phyloP scores from a whole-genome alignment of 2,888 invertebrate species.

The Thereva unica region DNA sequence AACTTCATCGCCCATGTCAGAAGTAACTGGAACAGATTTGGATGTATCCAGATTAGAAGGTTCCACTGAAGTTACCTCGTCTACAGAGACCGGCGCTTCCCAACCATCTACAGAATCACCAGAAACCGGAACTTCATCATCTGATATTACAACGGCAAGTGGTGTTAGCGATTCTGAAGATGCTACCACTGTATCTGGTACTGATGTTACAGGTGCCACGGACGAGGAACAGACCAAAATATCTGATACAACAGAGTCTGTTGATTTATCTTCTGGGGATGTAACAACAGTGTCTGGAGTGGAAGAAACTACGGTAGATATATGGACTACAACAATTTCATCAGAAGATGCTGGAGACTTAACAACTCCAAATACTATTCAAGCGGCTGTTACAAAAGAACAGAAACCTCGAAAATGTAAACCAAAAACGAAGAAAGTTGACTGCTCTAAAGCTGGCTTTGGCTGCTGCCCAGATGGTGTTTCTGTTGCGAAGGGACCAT shows the following conservation, averaged over 20 bases:
- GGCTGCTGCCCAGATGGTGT: slow-evolving; percentile 86
- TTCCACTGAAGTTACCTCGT: slow-evolving; percentile 12
- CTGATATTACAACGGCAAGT: slow-evolving; percentile 30
- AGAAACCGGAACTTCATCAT: slow-evolving; percentile 12
- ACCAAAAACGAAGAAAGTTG: slow-evolving; percentile 54
- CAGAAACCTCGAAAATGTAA: slow-evolving; percentile 64
- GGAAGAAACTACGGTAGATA: slow-evolving; percentile 51
- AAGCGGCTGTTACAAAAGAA: slow-evolving; percentile 60
- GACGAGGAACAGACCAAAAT: neutral
- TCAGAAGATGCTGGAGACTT: slow-evolving; percentile 51
- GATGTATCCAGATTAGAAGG: neutral
- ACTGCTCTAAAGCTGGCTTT: slow-evolving; percentile 69
- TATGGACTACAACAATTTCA: slow-evolving; percentile 51
- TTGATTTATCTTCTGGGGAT: slow-evolving; percentile 27
- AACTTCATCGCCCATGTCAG: no score
- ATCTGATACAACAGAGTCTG: slow-evolving; percentile 35
- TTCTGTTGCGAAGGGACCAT: slow-evolving; percentile 78
- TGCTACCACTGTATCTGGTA: slow-evolving; percentile 26
- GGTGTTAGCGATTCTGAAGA: slow-evolving; percentile 8
- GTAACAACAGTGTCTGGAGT: slow-evolving; percentile 43
- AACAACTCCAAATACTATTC: slow-evolving; percentile 62
- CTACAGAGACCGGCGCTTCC: slow-evolving; percentile 10
- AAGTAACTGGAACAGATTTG: no score
- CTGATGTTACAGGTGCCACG: neutral
- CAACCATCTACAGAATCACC: neutral